Conservation (phyloP, 37 sponge, comb jelly and placozoan species). For the Tethya wilhelma region DNA sequence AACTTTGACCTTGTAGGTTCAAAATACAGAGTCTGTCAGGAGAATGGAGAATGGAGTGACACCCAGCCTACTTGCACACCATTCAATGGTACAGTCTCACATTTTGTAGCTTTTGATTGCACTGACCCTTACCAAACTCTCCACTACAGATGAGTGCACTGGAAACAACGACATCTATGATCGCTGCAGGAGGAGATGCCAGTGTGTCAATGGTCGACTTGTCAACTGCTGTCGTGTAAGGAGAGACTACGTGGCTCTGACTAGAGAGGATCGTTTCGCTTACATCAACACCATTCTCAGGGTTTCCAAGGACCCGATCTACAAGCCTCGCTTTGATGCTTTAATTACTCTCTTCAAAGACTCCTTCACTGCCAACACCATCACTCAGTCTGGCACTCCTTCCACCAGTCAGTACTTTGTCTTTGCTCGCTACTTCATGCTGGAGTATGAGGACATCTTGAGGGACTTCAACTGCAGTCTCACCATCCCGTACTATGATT, state of each 20-base stretch:
- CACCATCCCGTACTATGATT: conserved; percentile 81
- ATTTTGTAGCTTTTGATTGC: neutral
- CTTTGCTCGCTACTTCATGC: conserved; percentile 64
- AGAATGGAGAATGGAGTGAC: conserved; percentile 54
- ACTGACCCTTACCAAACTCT: neutral
- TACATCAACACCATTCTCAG: conserved; percentile 63
- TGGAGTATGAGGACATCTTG: conserved; percentile 78
- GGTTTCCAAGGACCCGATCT: conserved; percentile 48
- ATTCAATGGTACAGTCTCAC: conserved; percentile 12
- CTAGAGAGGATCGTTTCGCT: conserved; percentile 20
- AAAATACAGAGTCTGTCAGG: conserved; percentile 44
- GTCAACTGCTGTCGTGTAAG: conserved; percentile 63
- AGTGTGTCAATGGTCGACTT: conserved; percentile 48
- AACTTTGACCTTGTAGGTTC: conserved; percentile 55
- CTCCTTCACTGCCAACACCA: neutral
- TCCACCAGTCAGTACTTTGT: conserved; percentile 59
- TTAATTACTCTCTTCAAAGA: conserved; percentile 44
- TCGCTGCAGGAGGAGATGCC: conserved; percentile 47
- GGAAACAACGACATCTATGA: conserved; percentile 15
- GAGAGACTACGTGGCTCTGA: conserved; percentile 51
- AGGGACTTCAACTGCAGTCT: conserved; percentile 56
- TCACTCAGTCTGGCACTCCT: conserved; percentile 40
- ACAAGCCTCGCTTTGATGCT: conserved; percentile 55
- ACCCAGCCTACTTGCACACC: conserved; percentile 49
- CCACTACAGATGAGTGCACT: conserved; percentile 3